Evolutionary conservation across 2,797 vertebrate genomes (phyloP).

Genomic region (Gadopsis marmoratus): DNA sequence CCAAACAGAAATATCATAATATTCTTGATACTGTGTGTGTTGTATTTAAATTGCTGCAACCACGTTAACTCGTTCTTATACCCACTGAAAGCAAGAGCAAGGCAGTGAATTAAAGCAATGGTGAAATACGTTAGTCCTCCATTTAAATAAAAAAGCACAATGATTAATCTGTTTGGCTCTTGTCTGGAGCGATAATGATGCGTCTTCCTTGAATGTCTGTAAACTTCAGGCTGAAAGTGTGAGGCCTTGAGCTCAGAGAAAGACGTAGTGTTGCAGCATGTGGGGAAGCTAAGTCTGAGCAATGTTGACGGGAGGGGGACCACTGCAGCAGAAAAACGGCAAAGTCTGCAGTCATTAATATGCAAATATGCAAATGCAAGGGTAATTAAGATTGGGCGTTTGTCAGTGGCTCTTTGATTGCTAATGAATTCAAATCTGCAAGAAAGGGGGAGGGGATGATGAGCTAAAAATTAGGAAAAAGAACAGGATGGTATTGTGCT

Average conservation of each 20-base stretch:
- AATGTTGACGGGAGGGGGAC: conserved; percentile 68
- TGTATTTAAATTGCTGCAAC: background rate
- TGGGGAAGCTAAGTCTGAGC: conserved; percentile 54
- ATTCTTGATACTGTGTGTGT: background rate
- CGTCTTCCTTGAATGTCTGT: conserved; percentile 48
- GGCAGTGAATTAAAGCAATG: background rate
- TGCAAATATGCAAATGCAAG: conserved; percentile 97
- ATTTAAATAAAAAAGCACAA: conserved; percentile 26
- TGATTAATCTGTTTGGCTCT: conserved; percentile 36
- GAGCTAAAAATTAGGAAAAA: conserved; percentile 72
- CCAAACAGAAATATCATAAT: conserved; percentile 16
- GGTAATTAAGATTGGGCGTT: conserved; percentile 92
- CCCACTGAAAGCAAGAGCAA: background rate
- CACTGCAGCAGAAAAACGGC: conserved; percentile 86
- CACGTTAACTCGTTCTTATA: background rate
- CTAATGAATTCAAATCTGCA: conserved; percentile 90
- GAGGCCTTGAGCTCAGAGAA: conserved; percentile 51
- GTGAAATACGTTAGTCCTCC: conserved; percentile 1
- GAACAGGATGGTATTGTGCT: conserved; percentile 68
- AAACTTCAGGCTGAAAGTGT: conserved; percentile 46
- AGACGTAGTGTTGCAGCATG: conserved; percentile 60
- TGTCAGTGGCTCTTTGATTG: conserved; percentile 90
- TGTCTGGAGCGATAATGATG: conserved; percentile 45
- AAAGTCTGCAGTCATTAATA: conserved; percentile 94
- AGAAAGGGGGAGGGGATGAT: conserved; percentile 84